Evolutionary conservation across 1,140 invertebrate genomes (phyloP).

Genomic region (Bombus breviceps): DNA sequence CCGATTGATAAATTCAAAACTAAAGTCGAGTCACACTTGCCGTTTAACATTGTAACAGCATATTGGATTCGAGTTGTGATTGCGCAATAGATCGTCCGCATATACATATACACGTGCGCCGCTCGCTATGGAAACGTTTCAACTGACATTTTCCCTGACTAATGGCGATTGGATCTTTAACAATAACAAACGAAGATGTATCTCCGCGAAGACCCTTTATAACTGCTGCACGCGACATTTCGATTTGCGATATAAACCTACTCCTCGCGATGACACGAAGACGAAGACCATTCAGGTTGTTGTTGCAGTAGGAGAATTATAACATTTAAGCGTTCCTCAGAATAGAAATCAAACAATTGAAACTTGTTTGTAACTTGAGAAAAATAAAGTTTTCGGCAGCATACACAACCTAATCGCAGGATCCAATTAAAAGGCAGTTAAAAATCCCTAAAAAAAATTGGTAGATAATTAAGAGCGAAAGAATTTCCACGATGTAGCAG

Average conservation of each 20-base stretch:
- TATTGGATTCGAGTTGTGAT: neutral
- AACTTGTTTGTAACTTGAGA: neutral
- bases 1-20: conserved; percentile 38
- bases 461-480: neutral
- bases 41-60: conserved; percentile 33
- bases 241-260: neutral
- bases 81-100: conserved; percentile 41
- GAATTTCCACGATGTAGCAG: neutral
- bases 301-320: neutral
- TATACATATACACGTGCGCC: neutral
- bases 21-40: conserved; percentile 30
- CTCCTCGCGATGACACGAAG: neutral
- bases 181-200: conserved; percentile 27
- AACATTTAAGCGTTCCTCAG: too few relatives aligned
- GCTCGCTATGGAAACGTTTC: conserved; percentile 34
- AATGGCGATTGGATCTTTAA: conserved; percentile 48
- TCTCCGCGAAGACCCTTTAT: neutral
- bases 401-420: neutral
- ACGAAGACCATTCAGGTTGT: neutral
- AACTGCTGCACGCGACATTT: neutral
- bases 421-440: neutral
- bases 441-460: neutral
- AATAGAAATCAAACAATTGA: too few relatives aligned
- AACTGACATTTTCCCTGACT: conserved; percentile 43
- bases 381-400: neutral